phyloP scores from a whole-genome alignment of 2,888 invertebrate species.

The Dinocampus coccinellae region DNA sequence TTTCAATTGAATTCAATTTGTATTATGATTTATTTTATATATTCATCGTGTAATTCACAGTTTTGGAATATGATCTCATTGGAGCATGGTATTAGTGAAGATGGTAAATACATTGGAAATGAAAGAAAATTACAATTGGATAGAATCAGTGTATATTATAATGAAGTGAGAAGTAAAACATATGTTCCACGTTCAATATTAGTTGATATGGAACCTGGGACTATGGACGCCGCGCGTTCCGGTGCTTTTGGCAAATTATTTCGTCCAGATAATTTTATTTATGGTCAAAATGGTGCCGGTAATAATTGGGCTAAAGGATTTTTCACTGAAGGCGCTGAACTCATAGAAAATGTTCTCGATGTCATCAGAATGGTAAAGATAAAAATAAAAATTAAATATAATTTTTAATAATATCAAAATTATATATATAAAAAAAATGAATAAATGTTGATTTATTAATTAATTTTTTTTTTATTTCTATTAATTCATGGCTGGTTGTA shows the following conservation, averaged over 20 bases:
- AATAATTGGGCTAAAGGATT: constrained; percentile 13
- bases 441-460: not conserved
- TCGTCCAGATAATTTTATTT: constrained; percentile 32
- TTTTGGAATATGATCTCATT: constrained; percentile 29
- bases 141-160: constrained; percentile 32
- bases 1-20: not conserved
- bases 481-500: not conserved
- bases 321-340: constrained; percentile 15
- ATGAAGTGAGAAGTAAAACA: constrained; percentile 25
- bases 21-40: not conserved
- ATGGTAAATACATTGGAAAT: constrained; percentile 20
- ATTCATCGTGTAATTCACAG: not conserved
- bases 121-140: constrained; percentile 20
- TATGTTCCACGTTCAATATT: constrained; percentile 35
- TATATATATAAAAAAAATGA: too few relatives aligned
- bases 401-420: too few relatives aligned
- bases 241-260: constrained; percentile 26
- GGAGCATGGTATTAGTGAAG: constrained; percentile 26
- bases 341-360: constrained; percentile 19
- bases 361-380: constrained; percentile 16
- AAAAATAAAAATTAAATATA: not conserved
- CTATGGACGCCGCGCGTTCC: constrained; percentile 33
- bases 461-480: not conserved
- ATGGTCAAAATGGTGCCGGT: constrained; percentile 19
- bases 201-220: constrained; percentile 36